Percentiles rank a stretch among this genome's conserved stretches.
These are phyloP conservation scores for Scaptomyza cyrtandrae DNA, from an alignment of 2,888 invertebrate species.

Conservation along the genomic window DNA sequence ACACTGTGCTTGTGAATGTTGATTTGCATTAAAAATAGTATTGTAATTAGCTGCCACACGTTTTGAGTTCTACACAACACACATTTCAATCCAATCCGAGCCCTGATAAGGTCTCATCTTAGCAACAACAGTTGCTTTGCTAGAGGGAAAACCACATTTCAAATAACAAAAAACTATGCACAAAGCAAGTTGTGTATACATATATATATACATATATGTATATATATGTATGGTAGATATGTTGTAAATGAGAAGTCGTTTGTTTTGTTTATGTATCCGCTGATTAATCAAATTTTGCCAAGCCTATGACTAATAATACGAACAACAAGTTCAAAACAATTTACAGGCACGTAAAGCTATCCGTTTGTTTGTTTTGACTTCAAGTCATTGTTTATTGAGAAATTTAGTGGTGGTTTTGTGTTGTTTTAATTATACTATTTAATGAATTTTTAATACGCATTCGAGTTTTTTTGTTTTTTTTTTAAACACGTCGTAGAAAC, in stretches of 20 bases:
- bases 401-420: too few species aligned
- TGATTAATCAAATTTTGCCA: conserved; percentile 19
- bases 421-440: too few species aligned
- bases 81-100: not conserved
- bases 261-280: not conserved
- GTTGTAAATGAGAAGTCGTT: not conserved
- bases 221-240: not conserved
- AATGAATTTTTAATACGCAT: conserved; percentile 39
- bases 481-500: conserved; percentile 15
- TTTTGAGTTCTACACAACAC: not conserved
- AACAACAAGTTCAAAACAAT: not conserved
- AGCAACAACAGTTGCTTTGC: conserved; percentile 25
- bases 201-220: too few species aligned
- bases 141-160: conserved; percentile 4
- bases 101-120: conserved; percentile 14
- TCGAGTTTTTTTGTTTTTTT: conserved; percentile 14
- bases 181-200: too few species aligned
- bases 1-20: too few species aligned
- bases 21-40: not conserved
- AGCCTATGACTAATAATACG: conserved; percentile 18
- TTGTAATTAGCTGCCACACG: conserved; percentile 7
- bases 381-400: too few species aligned
- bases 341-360: not conserved
- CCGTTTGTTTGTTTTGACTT: not conserved
- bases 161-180: not conserved